Conservation (phyloP, 2,888 invertebrate species). For the Zhuqinia jingwanae region DNA sequence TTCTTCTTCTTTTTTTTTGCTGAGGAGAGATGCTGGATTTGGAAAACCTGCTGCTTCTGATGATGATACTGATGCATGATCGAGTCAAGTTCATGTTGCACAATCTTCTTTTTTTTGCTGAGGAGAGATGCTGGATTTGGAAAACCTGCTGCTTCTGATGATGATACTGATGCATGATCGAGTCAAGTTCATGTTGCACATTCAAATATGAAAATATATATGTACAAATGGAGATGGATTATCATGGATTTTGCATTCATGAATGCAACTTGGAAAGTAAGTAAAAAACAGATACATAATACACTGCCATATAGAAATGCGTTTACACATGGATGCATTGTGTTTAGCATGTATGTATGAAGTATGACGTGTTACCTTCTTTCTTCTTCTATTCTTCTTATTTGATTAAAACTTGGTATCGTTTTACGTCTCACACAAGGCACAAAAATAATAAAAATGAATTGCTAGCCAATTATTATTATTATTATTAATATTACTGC, state of each 20-base stretch:
- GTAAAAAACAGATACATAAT: no score
- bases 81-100: conserved; percentile 31
- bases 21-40: conserved; percentile 49
- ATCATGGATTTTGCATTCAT: conserved; percentile 5
- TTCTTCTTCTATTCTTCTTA: no score
- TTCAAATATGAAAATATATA: neutral
- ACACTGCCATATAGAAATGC: no score
- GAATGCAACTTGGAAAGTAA: no score
- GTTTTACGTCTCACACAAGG: no score
- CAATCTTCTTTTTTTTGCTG: neutral
- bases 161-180: conserved; percentile 15
- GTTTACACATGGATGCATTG: no score
- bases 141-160: conserved; percentile 46
- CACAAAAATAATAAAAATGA: no score
- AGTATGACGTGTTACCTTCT: no score
- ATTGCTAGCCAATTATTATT: no score
- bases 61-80: conserved; percentile 13
- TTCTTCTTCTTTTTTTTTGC: neutral
- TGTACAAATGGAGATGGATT: neutral
- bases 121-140: conserved; percentile 49
- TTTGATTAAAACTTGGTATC: no score
- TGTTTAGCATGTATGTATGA: no score
- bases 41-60: conserved; percentile 47
- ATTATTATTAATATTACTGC: no score
- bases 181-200: conserved; percentile 28